Conservation (phyloP, 2,888 invertebrate genomes). For the Tipula unca region DNA sequence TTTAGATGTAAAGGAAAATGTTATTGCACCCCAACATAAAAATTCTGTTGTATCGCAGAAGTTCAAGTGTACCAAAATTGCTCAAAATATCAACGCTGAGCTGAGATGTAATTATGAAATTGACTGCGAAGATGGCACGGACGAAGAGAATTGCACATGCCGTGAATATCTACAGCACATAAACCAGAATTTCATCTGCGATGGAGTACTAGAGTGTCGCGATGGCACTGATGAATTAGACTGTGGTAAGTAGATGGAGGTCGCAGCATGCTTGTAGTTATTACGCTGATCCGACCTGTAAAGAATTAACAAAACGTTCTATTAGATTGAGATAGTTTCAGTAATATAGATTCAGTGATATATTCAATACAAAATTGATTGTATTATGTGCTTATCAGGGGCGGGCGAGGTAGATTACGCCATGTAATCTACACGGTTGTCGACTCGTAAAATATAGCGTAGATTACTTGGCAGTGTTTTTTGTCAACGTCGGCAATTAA, state of each 20-base stretch:
- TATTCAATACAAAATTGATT: too few relatives aligned
- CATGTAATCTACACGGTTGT: too few relatives aligned
- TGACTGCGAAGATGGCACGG: constrained; percentile 77
- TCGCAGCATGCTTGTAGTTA: too few relatives aligned
- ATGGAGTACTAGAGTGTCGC: constrained; percentile 63
- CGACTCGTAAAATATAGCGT: too few relatives aligned
- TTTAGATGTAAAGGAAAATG: background rate
- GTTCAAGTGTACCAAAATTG: constrained; percentile 44
- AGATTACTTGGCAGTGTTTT: too few relatives aligned
- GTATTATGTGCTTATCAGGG: too few relatives aligned
- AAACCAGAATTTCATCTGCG: constrained; percentile 55
- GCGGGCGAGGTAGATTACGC: too few relatives aligned
- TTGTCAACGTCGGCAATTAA: too few relatives aligned
- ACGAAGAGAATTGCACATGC: constrained; percentile 66
- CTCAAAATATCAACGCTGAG: constrained; percentile 51
- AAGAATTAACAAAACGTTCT: too few relatives aligned
- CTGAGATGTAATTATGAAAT: constrained; percentile 58
- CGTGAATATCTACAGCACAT: constrained; percentile 45
- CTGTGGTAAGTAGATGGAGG: constrained; percentile 62
- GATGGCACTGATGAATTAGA: constrained; percentile 66
- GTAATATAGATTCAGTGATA: too few relatives aligned
- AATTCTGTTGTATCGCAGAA: background rate
- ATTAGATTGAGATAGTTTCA: too few relatives aligned
- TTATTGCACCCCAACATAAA: background rate
- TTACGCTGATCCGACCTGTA: too few relatives aligned